phyloP scores from a whole-genome alignment of 2,797 vertebrate species.

The Pseudotriccus pelzelni region DNA sequence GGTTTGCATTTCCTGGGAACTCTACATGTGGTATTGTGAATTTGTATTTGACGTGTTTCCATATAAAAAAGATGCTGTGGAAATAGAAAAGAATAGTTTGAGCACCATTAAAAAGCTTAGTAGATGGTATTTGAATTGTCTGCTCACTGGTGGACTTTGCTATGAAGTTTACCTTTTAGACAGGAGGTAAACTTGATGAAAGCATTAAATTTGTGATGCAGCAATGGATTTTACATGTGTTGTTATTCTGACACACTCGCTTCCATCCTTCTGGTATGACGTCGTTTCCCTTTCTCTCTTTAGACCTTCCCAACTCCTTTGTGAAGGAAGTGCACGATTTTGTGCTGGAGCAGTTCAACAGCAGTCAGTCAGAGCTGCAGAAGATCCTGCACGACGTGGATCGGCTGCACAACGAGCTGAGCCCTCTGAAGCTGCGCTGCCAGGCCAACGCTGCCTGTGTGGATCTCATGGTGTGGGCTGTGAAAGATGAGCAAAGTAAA shows the following conservation, averaged over 20 bases:
- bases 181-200: not conserved
- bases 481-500: conserved; percentile 96
- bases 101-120: not conserved
- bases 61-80: not conserved
- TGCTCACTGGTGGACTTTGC: not conserved
- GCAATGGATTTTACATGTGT: not conserved
- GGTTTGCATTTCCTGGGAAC: not conserved
- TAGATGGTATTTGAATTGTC: not conserved
- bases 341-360: conserved; percentile 96
- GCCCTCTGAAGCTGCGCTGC: conserved; percentile 92
- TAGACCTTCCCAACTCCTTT: conserved; percentile 91
- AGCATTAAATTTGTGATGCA: not conserved
- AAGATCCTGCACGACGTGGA: conserved; percentile 94
- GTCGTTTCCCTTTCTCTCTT: not conserved
- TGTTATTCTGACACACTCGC: not conserved
- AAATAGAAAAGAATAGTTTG: not conserved
- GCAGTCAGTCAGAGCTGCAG: conserved; percentile 94
- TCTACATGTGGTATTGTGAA: not conserved
- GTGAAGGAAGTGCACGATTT: conserved; percentile 98
- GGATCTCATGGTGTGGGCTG: conserved; percentile 99
- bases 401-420: conserved; percentile 89
- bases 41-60: not conserved
- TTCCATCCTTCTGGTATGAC: not conserved
- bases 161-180: not conserved
- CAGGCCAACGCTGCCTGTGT: conserved; percentile 97